A percentile compares a stretch with the other conserved stretches of the same genome.
phyloP scores from a whole-genome alignment of 2,113 vertebrate species.

The Archocentrus centrarchus region DNA sequence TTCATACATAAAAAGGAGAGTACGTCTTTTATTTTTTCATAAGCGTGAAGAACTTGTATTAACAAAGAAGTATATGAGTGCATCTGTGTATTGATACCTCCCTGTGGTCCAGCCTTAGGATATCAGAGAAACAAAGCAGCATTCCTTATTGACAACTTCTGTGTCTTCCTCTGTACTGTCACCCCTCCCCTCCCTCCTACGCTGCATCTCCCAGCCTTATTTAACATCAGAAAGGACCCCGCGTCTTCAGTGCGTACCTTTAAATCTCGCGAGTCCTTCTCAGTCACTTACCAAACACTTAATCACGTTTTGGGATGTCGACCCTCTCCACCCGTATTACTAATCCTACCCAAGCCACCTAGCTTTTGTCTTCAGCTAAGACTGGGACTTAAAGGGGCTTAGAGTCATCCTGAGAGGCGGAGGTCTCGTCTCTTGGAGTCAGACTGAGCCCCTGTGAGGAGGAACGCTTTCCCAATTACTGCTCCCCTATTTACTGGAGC shows the following conservation, averaged over 20 bases:
- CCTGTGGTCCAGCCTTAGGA: slow-evolving; percentile 53
- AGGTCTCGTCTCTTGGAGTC: slow-evolving; percentile 25
- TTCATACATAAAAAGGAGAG: neutral
- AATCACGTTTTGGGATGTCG: slow-evolving; percentile 74
- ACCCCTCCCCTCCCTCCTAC: slow-evolving; percentile 22
- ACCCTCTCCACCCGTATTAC: slow-evolving; percentile 54
- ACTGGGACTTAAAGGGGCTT: slow-evolving; percentile 53
- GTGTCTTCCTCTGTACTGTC: slow-evolving; percentile 6
- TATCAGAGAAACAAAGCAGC: slow-evolving; percentile 58
- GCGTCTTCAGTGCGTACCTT: slow-evolving; percentile 57
- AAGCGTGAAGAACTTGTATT: neutral
- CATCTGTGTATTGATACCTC: slow-evolving; percentile 14
- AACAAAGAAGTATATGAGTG: neutral
- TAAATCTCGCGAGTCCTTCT: slow-evolving; percentile 62
- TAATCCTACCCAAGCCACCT: slow-evolving; percentile 64
- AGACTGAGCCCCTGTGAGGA: slow-evolving; percentile 31
- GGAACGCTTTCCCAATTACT: slow-evolving; percentile 27
- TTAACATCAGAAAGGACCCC: slow-evolving; percentile 74
- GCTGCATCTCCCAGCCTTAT: slow-evolving; percentile 51
- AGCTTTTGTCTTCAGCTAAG: slow-evolving; percentile 63
- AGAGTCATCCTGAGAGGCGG: slow-evolving; percentile 37
- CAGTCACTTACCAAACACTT: slow-evolving; percentile 71
- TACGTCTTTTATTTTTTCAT: no score
- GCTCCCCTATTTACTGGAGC: slow-evolving; percentile 12
- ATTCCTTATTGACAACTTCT: slow-evolving; percentile 60